Evolutionary conservation across 2,888 invertebrate genomes (phyloP), one percentile per base, ranked within the genome.

Genomic region (Cheilosia urbana): DNA sequence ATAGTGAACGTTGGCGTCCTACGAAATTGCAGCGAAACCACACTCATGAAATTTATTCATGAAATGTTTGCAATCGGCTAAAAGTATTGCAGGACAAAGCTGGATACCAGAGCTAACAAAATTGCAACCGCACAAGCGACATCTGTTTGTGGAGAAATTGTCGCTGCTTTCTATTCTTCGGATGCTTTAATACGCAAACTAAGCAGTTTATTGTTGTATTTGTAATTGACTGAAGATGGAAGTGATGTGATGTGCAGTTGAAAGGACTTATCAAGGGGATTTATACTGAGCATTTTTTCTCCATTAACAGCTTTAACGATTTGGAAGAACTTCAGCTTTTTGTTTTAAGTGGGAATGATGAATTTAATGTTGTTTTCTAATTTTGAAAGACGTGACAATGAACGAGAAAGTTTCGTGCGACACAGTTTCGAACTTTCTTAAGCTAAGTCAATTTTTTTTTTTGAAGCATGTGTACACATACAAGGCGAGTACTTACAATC

Each of bases 41-140:
- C 65, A 65, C 21, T 68, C 19, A 19, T 27, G 21, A 42, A 68
- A 69, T 69, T 47, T 81, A 71, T 77, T 71, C 77, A 77, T 65
- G 69, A 51, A 63, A 42, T 81, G 34, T 55, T 19, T 69, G 24
- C 40, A 24, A 24, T 27, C 13, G 24, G 15, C 73, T n/a, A 47
- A 72, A 51, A 51, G 71, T 40, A 42, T 40, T 7, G 17, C 40
- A 45, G 27, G 6, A 27, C 7, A 6, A 27, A 27, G 6, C 27
- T 27, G 45, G 17, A 45, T 9, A n/a, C 4, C 6, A 17, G 42
- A n/a, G 49, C 34, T 37, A 21, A 45, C 19, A 47, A 30, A 63
- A 47, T 27, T 27, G 27, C 45, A 30, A 30, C 45, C 45, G 27
- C 45, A 51, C 13, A n/a, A 30, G 27, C 62, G 62, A 42, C 62